Conservation (phyloP, 2,888 invertebrate genomes). For the Lasioglossum morio region DNA sequence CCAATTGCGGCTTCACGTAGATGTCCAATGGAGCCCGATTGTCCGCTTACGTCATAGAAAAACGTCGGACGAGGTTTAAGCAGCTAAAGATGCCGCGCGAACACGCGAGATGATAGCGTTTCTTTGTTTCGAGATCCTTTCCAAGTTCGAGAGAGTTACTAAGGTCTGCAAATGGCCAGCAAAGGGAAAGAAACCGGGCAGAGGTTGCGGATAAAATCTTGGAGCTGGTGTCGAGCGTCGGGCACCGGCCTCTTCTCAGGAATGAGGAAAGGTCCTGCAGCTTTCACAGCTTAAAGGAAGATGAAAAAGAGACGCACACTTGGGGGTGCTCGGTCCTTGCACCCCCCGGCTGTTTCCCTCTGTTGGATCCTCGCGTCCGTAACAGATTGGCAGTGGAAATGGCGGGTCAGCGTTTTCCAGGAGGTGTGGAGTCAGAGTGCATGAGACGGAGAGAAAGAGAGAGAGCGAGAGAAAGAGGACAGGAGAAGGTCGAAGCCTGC, state of each 20-base stretch:
- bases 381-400: slow-evolving; percentile 80
- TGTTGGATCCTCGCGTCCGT: slow-evolving; percentile 63
- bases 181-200: background rate
- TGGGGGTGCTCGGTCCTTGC: slow-evolving; percentile 26
- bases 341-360: slow-evolving; percentile 22
- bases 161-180: background rate
- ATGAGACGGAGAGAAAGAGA: no score
- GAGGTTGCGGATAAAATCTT: background rate
- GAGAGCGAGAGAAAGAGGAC: background rate
- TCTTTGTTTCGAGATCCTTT: background rate
- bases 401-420: slow-evolving; percentile 79
- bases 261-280: background rate
- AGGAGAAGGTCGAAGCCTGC: slow-evolving; percentile 46
- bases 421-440: slow-evolving; percentile 45
- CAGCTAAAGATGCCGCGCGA: background rate
- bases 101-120: background rate
- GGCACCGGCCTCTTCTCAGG: background rate
- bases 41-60: background rate
- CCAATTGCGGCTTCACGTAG: no score
- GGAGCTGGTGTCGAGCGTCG: background rate
- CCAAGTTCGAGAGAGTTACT: background rate
- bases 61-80: background rate
- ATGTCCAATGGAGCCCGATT: background rate
- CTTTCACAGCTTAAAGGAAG: slow-evolving; percentile 17
- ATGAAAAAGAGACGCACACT: slow-evolving; percentile 29